A percentile compares a stretch with the other conserved stretches of the same genome.
These are phyloP conservation scores for Gymnoscopelus braueri DNA, from an alignment of 2,797 vertebrate genomes.

Conservation along the genomic window DNA sequence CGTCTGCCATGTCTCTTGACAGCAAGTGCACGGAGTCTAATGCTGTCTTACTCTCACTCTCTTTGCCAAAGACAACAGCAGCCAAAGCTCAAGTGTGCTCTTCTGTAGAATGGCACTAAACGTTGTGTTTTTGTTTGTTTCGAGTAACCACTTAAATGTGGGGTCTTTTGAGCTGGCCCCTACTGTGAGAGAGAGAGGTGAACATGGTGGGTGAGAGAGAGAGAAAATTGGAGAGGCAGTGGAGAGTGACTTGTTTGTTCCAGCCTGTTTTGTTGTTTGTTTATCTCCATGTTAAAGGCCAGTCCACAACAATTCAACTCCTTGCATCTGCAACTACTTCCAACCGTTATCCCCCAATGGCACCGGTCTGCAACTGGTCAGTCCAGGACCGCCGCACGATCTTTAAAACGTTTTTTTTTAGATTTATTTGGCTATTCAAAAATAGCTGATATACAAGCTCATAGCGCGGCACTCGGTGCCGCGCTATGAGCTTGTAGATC, in stretches of 20 bases:
- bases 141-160: slow-evolving; percentile 9
- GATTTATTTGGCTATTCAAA: too few relatives aligned
- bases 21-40: slow-evolving; percentile 39
- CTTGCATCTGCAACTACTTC: too few relatives aligned
- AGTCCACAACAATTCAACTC: too few relatives aligned
- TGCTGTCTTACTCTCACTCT: slow-evolving; percentile 42
- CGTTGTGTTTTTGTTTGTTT: background rate
- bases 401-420: too few relatives aligned
- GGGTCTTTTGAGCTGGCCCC: background rate
- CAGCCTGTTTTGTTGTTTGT: background rate
- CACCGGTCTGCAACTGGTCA: too few relatives aligned
- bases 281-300: too few relatives aligned
- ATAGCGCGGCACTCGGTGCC: too few relatives aligned
- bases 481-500: too few relatives aligned
- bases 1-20: slow-evolving; percentile 55
- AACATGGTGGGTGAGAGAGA: background rate
- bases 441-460: too few relatives aligned
- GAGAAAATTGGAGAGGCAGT: background rate
- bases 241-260: background rate
- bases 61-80: slow-evolving; percentile 16
- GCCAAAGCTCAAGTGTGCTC: background rate
- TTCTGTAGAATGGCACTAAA: background rate
- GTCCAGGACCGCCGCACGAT: too few relatives aligned
- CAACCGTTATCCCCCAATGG: too few relatives aligned
- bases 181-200: background rate